These are phyloP conservation scores for Onthophagus taurus DNA, from an alignment of 1,140 invertebrate species.

Conservation along the genomic window DNA sequence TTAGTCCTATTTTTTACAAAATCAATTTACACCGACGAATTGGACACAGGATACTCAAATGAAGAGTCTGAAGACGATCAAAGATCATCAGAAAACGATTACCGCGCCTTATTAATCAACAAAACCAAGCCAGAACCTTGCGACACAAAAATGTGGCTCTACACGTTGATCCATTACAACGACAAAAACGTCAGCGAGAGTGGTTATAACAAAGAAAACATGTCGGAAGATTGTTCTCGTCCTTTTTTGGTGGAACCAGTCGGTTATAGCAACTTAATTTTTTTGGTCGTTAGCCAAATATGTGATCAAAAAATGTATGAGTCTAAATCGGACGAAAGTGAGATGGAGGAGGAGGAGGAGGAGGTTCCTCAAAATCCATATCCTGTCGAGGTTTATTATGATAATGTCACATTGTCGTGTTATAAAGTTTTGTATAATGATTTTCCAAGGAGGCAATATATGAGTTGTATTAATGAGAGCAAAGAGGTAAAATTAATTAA, in stretches of 20 bases:
- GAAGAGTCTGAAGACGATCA: constrained; percentile 44
- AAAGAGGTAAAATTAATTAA: constrained; percentile 27
- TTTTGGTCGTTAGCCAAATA: constrained; percentile 67
- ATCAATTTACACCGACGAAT: constrained; percentile 23
- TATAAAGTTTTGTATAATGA: constrained; percentile 28
- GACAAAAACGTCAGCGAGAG: constrained; percentile 28
- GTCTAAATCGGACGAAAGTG: not conserved
- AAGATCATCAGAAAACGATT: no score
- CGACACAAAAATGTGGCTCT: constrained; percentile 57
- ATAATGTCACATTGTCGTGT: constrained; percentile 37
- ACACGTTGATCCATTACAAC: constrained; percentile 33
- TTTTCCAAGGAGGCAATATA: constrained; percentile 31
- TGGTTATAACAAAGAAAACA: constrained; percentile 31
- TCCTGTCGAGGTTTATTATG: constrained; percentile 30
- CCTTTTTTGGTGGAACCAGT: constrained; percentile 77
- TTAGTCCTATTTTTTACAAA: constrained; percentile 33
- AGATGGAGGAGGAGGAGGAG: constrained; percentile 16
- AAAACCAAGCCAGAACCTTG: constrained; percentile 69
- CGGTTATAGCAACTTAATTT: constrained; percentile 71
- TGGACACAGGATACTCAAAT: constrained; percentile 27
- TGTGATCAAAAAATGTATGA: constrained; percentile 39
- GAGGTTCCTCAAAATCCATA: constrained; percentile 20
- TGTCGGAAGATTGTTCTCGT: constrained; percentile 38
- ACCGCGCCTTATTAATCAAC: constrained; percentile 65
- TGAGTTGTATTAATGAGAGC: constrained; percentile 35